These are phyloP conservation scores for Dysmachus trigonus DNA, from an alignment of 2,888 invertebrate species.

Conservation along the genomic window DNA sequence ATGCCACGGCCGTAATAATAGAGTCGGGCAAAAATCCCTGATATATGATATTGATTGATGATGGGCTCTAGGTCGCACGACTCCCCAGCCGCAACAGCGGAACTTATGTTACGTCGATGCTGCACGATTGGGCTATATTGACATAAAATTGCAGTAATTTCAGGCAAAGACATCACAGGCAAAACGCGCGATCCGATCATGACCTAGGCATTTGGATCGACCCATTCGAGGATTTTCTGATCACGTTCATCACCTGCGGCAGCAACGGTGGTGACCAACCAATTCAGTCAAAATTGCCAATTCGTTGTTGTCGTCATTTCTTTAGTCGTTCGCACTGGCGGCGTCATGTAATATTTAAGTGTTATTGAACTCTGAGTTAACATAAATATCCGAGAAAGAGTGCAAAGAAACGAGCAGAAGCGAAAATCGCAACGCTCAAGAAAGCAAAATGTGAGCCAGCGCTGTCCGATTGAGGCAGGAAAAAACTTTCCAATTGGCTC, in stretches of 20 bases:
- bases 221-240: background rate
- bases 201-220: constrained; percentile 4
- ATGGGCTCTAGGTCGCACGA: constrained; percentile 38
- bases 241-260: background rate
- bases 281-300: background rate
- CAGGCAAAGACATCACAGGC: background rate
- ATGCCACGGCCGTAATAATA: constrained; percentile 36
- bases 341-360: constrained; percentile 49
- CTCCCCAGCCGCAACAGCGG: background rate
- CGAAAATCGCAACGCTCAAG: constrained; percentile 10
- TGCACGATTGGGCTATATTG: background rate
- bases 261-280: background rate
- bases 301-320: background rate
- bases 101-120: background rate
- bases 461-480: constrained; percentile 14
- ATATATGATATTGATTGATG: constrained; percentile 25
- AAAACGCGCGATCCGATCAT: background rate
- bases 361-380: constrained; percentile 48
- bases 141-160: constrained; percentile 9
- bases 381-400: constrained; percentile 35
- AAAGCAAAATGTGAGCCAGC: constrained; percentile 19
- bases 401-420: constrained; percentile 6
- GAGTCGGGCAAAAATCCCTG: background rate
- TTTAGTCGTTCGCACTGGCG: background rate
- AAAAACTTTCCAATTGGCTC: constrained; percentile 47